Percentiles rank a stretch among this genome's conserved stretches.
phyloP scores from a whole-genome alignment of 1,140 invertebrate genomes.

The Philotrypesis tridentata region DNA sequence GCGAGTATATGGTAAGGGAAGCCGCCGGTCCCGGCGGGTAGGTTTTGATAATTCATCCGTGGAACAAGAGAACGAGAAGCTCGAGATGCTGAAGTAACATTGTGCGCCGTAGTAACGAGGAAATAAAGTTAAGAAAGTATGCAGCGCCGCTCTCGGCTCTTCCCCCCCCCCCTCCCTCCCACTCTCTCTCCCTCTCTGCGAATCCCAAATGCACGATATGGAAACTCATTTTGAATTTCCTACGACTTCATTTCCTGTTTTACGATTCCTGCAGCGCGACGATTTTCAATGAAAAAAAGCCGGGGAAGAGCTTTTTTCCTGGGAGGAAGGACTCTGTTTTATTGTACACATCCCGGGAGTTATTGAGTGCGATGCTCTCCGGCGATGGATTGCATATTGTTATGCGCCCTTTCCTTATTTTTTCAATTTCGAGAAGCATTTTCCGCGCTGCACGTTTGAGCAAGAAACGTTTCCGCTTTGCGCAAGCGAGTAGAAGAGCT shows the following conservation, averaged over 20 bases:
- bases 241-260: slow-evolving; percentile 34
- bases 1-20: neutral
- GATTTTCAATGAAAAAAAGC: slow-evolving; percentile 24
- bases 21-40: slow-evolving; percentile 45
- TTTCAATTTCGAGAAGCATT: neutral
- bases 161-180: too few relatives aligned
- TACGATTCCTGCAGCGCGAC: slow-evolving; percentile 33
- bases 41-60: slow-evolving; percentile 60
- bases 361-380: neutral
- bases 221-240: slow-evolving; percentile 46
- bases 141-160: slow-evolving; percentile 1
- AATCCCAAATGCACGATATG: slow-evolving; percentile 40
- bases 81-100: slow-evolving; percentile 25
- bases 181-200: neutral
- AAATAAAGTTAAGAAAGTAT: slow-evolving; percentile 50
- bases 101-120: slow-evolving; percentile 30
- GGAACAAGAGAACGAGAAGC: slow-evolving; percentile 6
- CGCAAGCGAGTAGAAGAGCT: too few relatives aligned
- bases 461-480: neutral
- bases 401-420: neutral
- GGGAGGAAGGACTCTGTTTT: neutral
- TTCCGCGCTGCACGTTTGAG: neutral
- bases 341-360: neutral
- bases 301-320: neutral
- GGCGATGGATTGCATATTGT: neutral